Percentiles rank a stretch among this genome's conserved stretches.
Evolutionary conservation across 2,797 vertebrate genomes (phyloP).

Genomic region (Cyprinodon diabolis): DNA sequence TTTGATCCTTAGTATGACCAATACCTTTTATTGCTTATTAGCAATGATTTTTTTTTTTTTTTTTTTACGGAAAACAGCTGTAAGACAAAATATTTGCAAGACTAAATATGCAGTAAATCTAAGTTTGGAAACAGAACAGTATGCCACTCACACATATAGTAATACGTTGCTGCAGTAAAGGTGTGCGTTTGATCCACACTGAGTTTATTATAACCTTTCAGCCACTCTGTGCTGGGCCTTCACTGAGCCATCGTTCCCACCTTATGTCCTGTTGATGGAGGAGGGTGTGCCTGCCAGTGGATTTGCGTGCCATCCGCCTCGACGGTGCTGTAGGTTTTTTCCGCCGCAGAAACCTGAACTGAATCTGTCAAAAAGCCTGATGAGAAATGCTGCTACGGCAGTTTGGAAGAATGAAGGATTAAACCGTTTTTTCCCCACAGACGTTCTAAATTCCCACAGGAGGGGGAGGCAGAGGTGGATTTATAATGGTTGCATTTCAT

Average conservation of each 20-base stretch:
- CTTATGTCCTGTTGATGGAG: background rate
- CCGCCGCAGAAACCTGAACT: conserved; percentile 7
- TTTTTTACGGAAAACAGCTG: background rate
- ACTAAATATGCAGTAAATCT: background rate
- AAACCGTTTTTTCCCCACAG: conserved; percentile 4
- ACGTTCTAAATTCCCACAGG: conserved; percentile 4
- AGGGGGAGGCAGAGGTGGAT: conserved; percentile 3
- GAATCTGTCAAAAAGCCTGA: conserved; percentile 10
- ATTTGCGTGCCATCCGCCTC: background rate
- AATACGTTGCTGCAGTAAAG: background rate
- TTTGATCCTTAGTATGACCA: background rate
- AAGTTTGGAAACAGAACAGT: background rate
- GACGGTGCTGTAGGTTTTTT: background rate
- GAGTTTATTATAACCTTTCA: conserved; percentile 8
- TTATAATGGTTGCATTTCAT: conserved; percentile 12
- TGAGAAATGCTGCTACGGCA: conserved; percentile 7
- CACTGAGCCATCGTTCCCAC: background rate
- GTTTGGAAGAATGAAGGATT: conserved; percentile 24
- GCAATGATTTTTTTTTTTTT: conserved; percentile 5
- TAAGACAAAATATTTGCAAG: background rate
- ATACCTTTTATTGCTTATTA: conserved; percentile 3
- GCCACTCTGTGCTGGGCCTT: conserved; percentile 6
- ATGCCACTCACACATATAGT: background rate
- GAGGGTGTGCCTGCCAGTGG: background rate
- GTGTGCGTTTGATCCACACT: background rate